These are phyloP conservation scores for Abramis brama DNA, from an alignment of 2,113 vertebrate species.

Conservation along the genomic window DNA sequence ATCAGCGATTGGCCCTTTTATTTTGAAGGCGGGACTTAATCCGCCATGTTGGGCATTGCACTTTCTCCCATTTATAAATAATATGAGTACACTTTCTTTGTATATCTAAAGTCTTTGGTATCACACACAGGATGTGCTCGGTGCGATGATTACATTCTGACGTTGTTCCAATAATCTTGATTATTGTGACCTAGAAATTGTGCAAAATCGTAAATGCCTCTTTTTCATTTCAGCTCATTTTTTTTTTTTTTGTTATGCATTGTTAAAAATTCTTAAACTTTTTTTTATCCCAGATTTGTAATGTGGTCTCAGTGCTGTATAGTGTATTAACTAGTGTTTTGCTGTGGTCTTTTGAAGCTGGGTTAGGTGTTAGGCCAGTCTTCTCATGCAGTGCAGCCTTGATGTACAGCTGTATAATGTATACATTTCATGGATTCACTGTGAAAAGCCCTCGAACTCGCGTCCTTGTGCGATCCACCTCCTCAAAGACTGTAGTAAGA, in stretches of 20 bases:
- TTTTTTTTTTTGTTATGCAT: background rate
- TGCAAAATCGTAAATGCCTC: background rate
- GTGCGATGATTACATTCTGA: too few relatives aligned
- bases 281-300: background rate
- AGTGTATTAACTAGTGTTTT: background rate
- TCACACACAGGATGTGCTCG: too few relatives aligned
- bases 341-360: background rate
- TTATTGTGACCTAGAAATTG: background rate
- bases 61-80: too few relatives aligned
- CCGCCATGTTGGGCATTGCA: too few relatives aligned
- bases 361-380: background rate
- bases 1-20: too few relatives aligned
- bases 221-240: background rate
- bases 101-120: too few relatives aligned
- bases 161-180: background rate
- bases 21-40: too few relatives aligned
- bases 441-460: background rate
- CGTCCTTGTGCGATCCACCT: background rate
- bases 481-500: background rate
- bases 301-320: background rate
- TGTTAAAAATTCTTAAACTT: background rate
- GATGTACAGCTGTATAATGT: conserved; percentile 10
- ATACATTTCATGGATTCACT: conserved; percentile 3
- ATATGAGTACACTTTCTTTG: too few relatives aligned
- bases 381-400: background rate